phyloP scores from a whole-genome alignment of 2,797 vertebrate genomes.

The Propithecus perrieri region DNA sequence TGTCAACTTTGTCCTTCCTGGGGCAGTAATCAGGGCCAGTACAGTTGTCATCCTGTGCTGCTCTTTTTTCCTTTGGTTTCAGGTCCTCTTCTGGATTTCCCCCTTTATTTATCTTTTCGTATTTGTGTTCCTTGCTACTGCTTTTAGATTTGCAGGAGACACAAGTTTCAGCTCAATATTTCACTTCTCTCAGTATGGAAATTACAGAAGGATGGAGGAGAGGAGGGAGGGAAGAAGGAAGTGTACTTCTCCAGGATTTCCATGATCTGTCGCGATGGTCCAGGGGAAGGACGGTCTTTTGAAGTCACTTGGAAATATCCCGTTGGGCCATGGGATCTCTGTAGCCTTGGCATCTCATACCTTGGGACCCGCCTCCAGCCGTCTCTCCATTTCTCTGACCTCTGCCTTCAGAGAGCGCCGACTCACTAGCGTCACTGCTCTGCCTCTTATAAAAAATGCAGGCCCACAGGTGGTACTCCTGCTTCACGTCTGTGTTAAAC shows the following conservation, averaged over 20 bases:
- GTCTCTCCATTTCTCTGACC: not conserved
- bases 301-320: not conserved
- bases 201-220: not conserved
- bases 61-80: not conserved
- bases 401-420: not conserved
- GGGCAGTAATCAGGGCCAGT: not conserved
- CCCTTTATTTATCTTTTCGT: not conserved
- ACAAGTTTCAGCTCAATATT: not conserved
- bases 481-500: not conserved
- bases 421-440: not conserved
- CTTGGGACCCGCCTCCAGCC: not conserved
- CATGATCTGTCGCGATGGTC: accelerated
- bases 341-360: not conserved
- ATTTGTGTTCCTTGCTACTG: not conserved
- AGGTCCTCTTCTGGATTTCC: not conserved
- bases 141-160: not conserved
- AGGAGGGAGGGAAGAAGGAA: not conserved
- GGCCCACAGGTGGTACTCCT: not conserved
- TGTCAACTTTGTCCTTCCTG: accelerated
- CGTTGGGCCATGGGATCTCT: not conserved
- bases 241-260: not conserved
- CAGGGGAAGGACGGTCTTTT: not conserved
- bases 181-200: not conserved
- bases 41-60: too few relatives aligned
- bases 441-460: not conserved